These are phyloP conservation scores for Ceratina japonica DNA, from an alignment of 1,140 invertebrate genomes.

Conservation along the genomic window DNA sequence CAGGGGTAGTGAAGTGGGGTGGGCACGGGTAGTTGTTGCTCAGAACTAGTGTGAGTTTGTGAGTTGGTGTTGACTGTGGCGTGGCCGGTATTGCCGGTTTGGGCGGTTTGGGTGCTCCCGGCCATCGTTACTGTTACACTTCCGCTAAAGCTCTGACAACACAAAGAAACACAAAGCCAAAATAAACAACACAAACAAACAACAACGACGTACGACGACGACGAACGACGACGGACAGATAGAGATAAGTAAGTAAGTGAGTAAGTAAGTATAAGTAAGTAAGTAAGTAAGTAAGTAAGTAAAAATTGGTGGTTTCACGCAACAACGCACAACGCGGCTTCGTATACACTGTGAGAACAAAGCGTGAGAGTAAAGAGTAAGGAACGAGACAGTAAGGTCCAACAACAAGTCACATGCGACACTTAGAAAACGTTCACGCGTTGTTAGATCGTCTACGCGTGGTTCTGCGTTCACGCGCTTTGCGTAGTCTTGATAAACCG, in stretches of 20 bases:
- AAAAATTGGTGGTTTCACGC: conserved; percentile 47
- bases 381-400: conserved; percentile 59
- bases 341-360: conserved; percentile 39
- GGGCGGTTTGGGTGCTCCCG: conserved; percentile 86
- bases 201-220: conserved; percentile 58
- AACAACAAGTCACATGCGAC: conserved; percentile 76
- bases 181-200: conserved; percentile 80
- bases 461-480: conserved; percentile 50
- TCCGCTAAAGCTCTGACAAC: conserved; percentile 88
- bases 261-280: conserved; percentile 55
- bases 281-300: conserved; percentile 53
- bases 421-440: conserved; percentile 75
- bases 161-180: conserved; percentile 80
- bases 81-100: conserved; percentile 80
- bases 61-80: conserved; percentile 81
- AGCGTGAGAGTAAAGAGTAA: conserved; percentile 38
- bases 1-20: conserved; percentile 88
- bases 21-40: conserved; percentile 79
- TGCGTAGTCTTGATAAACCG: conserved; percentile 13
- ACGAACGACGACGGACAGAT: conserved; percentile 51
- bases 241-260: conserved; percentile 39
- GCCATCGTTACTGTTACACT: conserved; percentile 86
- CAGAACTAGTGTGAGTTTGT: conserved; percentile 80
- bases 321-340: conserved; percentile 64
- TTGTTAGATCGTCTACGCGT: conserved; percentile 52